Percentiles rank a stretch among this genome's conserved stretches.
These are phyloP conservation scores for Drosophila aldrichi DNA, from an alignment of 2,888 invertebrate genomes.

Conservation along the genomic window DNA sequence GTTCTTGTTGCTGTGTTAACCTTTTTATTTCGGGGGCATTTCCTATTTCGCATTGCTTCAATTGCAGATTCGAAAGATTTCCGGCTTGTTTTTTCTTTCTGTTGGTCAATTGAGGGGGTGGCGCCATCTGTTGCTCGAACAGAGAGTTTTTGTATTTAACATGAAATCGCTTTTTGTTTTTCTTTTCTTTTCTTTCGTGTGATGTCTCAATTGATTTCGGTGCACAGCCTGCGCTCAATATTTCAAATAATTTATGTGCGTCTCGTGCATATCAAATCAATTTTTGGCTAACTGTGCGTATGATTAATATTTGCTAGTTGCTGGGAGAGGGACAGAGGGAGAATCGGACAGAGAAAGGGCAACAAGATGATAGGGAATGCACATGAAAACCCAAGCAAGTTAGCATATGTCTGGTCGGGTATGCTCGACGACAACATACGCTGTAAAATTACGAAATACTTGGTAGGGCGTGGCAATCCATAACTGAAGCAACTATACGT, in stretches of 20 bases:
- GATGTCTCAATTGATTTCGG: slow-evolving; percentile 21
- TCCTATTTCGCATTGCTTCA: slow-evolving; percentile 39
- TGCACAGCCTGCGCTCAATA: slow-evolving; percentile 35
- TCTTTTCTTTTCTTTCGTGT: slow-evolving; percentile 5
- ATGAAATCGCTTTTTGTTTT: background rate
- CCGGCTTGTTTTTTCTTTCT: slow-evolving; percentile 11
- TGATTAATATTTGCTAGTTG: slow-evolving; percentile 71
- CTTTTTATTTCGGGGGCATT: slow-evolving; percentile 37
- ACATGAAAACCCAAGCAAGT: slow-evolving; percentile 16
- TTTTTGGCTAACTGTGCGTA: slow-evolving; percentile 66
- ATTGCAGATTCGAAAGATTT: slow-evolving; percentile 29
- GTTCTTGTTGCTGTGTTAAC: slow-evolving; percentile 32
- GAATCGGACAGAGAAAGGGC: background rate
- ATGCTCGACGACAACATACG: background rate
- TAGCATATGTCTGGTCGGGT: background rate
- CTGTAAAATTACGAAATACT: background rate
- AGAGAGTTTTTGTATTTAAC: background rate
- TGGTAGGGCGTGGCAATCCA: background rate
- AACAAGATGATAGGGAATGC: slow-evolving; percentile 4
- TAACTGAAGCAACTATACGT: too few species aligned
- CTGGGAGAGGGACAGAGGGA: background rate
- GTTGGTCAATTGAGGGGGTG: slow-evolving; percentile 5
- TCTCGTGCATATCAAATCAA: slow-evolving; percentile 38
- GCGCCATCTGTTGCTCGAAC: slow-evolving; percentile 55
- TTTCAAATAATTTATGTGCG: slow-evolving; percentile 48